These are phyloP conservation scores for Sphaeridia pumilis DNA, from an alignment of 2,888 invertebrate genomes.

Conservation along the genomic window DNA sequence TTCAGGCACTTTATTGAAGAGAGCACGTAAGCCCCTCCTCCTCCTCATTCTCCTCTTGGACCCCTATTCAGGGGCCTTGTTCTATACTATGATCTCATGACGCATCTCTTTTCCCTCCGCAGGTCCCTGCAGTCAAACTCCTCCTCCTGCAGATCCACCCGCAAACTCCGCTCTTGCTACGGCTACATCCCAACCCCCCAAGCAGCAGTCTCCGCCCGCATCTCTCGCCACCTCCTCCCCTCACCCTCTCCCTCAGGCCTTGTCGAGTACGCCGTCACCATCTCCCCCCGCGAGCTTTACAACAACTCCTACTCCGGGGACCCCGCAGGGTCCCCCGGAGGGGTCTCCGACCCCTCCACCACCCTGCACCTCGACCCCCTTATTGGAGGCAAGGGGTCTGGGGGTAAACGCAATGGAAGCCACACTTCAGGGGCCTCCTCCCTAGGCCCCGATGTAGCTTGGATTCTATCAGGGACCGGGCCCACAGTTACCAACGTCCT, in stretches of 20 bases:
- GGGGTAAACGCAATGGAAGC: conserved; percentile 24
- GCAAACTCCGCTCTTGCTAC: conserved; percentile 2
- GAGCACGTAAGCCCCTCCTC: conserved; percentile 13
- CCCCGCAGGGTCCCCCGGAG: too few relatives aligned
- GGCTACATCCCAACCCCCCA: conserved; percentile 38
- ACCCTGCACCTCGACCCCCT: conserved; percentile 16
- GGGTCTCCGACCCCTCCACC: background rate
- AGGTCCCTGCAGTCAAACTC: too few relatives aligned
- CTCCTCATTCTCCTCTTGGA: too few relatives aligned
- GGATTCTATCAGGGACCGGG: conserved; percentile 56
- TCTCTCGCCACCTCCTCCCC: conserved; percentile 62
- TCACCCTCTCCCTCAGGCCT: conserved; percentile 57
- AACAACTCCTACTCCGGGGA: conserved; percentile 4
- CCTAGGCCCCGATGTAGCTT: conserved; percentile 59
- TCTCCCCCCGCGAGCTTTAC: conserved; percentile 34
- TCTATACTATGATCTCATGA: too few relatives aligned
- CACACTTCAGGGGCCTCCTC: too few relatives aligned
- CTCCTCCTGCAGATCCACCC: conserved; percentile 12
- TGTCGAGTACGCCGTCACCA: conserved; percentile 60
- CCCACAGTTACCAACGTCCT: conserved; percentile 48
- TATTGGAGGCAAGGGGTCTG: conserved; percentile 27
- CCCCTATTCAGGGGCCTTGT: too few relatives aligned
- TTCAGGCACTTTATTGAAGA: conserved; percentile 34
- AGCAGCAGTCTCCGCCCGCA: conserved; percentile 59
- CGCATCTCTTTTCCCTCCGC: too few relatives aligned